Conservation (phyloP, 2,113 vertebrate genomes). For the Sebastes fasciatus region DNA sequence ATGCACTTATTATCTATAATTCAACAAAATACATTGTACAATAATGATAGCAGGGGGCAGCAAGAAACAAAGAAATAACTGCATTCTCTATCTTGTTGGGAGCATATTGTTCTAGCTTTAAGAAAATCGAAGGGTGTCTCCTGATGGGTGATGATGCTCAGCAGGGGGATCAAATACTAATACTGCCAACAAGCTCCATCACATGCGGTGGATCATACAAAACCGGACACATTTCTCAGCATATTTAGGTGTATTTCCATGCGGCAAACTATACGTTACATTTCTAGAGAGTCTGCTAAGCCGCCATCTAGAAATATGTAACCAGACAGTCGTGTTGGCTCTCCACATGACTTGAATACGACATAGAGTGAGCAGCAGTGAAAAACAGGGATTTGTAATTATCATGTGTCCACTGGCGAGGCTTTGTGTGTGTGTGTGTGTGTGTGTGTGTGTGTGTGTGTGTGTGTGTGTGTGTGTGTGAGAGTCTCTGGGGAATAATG, state of each 20-base stretch:
- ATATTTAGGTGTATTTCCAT: slow-evolving; percentile 14
- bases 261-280: neutral
- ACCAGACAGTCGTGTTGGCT: neutral
- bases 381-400: slow-evolving; percentile 49
- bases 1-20: slow-evolving; percentile 58
- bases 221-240: slow-evolving; percentile 3
- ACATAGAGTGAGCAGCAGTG: slow-evolving; percentile 14
- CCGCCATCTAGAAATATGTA: neutral
- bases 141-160: slow-evolving; percentile 37
- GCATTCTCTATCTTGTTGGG: slow-evolving; percentile 17
- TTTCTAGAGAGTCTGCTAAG: neutral
- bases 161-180: slow-evolving; percentile 20
- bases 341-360: neutral
- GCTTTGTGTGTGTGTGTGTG: slow-evolving; percentile 14
- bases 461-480: slow-evolving; percentile 15
- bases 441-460: slow-evolving; percentile 28
- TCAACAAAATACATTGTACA: slow-evolving; percentile 48
- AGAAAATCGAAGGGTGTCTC: slow-evolving; percentile 18
- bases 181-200: slow-evolving; percentile 26
- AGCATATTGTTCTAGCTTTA: slow-evolving; percentile 23
- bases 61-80: slow-evolving; percentile 13
- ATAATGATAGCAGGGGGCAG: slow-evolving; percentile 41
- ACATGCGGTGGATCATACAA: slow-evolving; percentile 8
- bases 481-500: slow-evolving; percentile 52
- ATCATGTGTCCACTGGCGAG: slow-evolving; percentile 38